A percentile compares a stretch with the other conserved stretches of the same genome.
These are phyloP conservation scores for Euschistus heros DNA, from an alignment of 1,140 invertebrate species.

Conservation along the genomic window DNA sequence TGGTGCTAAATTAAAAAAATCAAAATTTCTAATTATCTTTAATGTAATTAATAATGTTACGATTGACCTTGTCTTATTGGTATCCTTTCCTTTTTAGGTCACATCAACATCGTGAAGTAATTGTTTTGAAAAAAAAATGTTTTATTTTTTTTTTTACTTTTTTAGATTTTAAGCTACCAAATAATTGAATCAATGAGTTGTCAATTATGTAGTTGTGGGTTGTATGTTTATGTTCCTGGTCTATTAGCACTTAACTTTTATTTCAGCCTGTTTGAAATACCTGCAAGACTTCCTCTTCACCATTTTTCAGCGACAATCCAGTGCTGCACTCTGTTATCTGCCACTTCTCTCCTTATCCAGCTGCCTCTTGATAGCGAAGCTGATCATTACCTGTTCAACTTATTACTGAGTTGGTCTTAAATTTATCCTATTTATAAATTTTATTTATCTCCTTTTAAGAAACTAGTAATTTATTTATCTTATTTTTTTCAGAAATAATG, in stretches of 20 bases:
- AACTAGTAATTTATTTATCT: neutral
- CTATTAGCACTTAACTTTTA: neutral
- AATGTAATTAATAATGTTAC: too few species aligned
- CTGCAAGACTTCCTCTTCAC: conserved; percentile 12
- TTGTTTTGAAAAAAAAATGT: too few species aligned
- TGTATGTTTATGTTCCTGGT: neutral
- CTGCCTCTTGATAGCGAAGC: conserved; percentile 8
- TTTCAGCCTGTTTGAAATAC: neutral
- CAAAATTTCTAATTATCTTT: too few species aligned
- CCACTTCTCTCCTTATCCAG: conserved; percentile 7
- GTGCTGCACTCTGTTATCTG: conserved; percentile 1
- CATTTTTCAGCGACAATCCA: conserved; percentile 15
- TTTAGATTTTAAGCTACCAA: too few species aligned
- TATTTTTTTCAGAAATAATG: conserved; percentile 12
- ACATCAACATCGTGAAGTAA: too few species aligned
- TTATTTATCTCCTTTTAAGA: neutral
- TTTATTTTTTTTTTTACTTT: too few species aligned
- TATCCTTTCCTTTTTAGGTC: too few species aligned
- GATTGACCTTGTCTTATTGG: too few species aligned
- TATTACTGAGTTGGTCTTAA: conserved; percentile 18
- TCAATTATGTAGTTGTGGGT: too few species aligned
- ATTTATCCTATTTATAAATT: neutral
- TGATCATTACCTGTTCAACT: conserved; percentile 15
- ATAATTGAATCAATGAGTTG: too few species aligned
- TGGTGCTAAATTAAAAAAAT: too few species aligned